Evolutionary conservation across 2,797 vertebrate species (phyloP).

Genomic region (Pipistrellus pygmaeus): DNA sequence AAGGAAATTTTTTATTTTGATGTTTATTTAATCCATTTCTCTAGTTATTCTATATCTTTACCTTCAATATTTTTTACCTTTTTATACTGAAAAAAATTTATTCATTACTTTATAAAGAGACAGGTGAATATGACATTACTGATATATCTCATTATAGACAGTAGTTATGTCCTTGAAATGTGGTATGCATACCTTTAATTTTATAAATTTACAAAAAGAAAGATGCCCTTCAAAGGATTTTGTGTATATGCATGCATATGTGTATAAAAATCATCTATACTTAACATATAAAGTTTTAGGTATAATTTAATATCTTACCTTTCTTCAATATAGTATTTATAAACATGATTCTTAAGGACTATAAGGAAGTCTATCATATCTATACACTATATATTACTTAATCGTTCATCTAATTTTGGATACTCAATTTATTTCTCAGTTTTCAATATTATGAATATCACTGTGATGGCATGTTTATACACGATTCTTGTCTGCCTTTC

Average conservation of each 20-base stretch:
- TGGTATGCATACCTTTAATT: not conserved
- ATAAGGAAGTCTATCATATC: not conserved
- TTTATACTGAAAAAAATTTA: not conserved
- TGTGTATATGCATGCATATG: not conserved
- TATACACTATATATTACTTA: not conserved
- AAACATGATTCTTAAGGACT: not conserved
- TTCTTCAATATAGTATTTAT: conserved; percentile 31
- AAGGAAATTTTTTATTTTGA: not conserved
- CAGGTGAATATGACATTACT: not conserved
- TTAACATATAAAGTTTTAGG: not conserved
- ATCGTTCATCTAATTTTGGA: conserved; percentile 20
- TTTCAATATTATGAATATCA: conserved; percentile 41
- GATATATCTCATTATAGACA: not conserved
- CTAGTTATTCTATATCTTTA: not conserved
- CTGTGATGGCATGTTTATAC: conserved; percentile 42
- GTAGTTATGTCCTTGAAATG: not conserved
- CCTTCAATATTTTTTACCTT: not conserved
- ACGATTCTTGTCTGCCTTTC: conserved; percentile 6
- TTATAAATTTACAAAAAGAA: conserved; percentile 25
- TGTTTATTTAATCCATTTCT: not conserved
- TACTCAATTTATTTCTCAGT: conserved; percentile 25
- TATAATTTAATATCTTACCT: not conserved
- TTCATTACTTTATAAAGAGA: not conserved
- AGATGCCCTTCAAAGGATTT: not conserved
- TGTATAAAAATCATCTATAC: not conserved